A percentile compares a stretch with the other conserved stretches of the same genome.
Evolutionary conservation across 1,140 invertebrate genomes (phyloP).

Genomic region (Semibalanus balanoides): DNA sequence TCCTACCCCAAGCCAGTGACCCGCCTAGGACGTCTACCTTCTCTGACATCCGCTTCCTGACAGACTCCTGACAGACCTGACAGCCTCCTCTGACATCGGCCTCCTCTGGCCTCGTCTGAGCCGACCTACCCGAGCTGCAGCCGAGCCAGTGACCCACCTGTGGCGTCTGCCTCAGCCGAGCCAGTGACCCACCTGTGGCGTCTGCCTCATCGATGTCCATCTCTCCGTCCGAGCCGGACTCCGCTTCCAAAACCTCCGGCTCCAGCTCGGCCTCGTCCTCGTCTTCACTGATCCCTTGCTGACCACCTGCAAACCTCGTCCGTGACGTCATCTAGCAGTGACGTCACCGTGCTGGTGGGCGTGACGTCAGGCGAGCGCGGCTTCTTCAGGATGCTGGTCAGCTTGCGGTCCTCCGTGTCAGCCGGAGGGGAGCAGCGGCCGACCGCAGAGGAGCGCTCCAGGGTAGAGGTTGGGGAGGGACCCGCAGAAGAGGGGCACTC

Average conservation of each 20-base stretch:
- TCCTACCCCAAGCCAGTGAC: no score
- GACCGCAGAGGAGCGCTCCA: background rate
- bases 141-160: background rate
- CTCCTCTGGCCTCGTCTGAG: no score
- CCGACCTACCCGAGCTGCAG: no score
- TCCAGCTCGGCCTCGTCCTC: background rate
- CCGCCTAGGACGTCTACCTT: no score
- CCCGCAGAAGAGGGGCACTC: slow-evolving; percentile 3
- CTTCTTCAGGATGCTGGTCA: slow-evolving; percentile 21
- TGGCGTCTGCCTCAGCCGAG: background rate
- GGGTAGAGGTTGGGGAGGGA: background rate
- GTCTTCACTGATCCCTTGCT: background rate
- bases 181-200: background rate
- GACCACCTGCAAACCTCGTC: background rate
- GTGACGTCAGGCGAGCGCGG: slow-evolving; percentile 17
- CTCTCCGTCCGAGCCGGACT: no score
- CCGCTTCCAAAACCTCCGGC: background rate
- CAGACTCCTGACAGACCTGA: no score
- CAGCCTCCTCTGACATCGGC: no score
- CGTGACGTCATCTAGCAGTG: background rate
- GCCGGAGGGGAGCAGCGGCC: slow-evolving; percentile 5
- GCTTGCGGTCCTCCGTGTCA: slow-evolving; percentile 8
- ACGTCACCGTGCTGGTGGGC: slow-evolving; percentile 5
- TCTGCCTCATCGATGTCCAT: no score
- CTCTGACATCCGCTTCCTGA: no score